Conservation (phyloP, 1,140 invertebrate species). For the Drosophila asahinai region DNA sequence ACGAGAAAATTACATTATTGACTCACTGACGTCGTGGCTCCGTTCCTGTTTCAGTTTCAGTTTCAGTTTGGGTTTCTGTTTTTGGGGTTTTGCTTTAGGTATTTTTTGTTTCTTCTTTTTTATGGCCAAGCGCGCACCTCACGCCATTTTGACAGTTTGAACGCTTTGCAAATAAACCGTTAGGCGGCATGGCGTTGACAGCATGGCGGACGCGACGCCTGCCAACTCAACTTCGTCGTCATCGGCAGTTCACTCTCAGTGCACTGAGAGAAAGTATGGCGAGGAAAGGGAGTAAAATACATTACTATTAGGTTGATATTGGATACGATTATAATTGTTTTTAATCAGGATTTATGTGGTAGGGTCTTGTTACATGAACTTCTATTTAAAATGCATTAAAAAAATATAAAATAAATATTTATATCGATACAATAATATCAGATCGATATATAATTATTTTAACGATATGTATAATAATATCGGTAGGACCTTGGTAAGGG, state of each 20-base stretch:
- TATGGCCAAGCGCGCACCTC: slow-evolving; percentile 49
- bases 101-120: slow-evolving; percentile 26
- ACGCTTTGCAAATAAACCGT: slow-evolving; percentile 68
- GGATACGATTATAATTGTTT: too few species aligned
- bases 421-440: too few species aligned
- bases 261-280: background rate
- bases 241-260: background rate
- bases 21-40: slow-evolving; percentile 60
- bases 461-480: too few species aligned
- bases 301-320: too few species aligned
- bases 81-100: slow-evolving; percentile 30
- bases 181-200: slow-evolving; percentile 58
- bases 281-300: background rate
- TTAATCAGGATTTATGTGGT: too few species aligned
- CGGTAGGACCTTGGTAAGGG: too few species aligned
- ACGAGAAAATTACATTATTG: slow-evolving; percentile 77
- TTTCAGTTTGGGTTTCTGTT: slow-evolving; percentile 41
- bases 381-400: too few species aligned
- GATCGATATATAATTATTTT: too few species aligned
- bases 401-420: too few species aligned
- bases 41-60: slow-evolving; percentile 28
- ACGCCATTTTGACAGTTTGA: slow-evolving; percentile 78
- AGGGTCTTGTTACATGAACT: too few species aligned
- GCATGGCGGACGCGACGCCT: slow-evolving; percentile 31
- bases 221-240: slow-evolving; percentile 21